Base-by-base conservation (phyloP, 2,888 invertebrate genomes). In the Scaptomyza cyrtandrae region DNA sequence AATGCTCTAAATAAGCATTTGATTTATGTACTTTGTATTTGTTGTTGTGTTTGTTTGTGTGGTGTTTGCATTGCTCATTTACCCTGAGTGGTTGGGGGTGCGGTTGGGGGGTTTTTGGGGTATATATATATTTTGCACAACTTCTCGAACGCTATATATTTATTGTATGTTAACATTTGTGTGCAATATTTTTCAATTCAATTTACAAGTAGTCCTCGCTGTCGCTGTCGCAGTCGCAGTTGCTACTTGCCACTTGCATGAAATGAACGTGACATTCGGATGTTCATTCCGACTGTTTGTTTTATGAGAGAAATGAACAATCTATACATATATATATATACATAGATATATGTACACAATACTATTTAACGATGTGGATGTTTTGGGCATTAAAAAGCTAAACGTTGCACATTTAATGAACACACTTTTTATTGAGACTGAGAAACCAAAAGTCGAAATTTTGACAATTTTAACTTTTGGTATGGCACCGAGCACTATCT, bases 131-230 rank as follows among this genome's bases (percentile, higher is more conserved):
- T 29, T 29, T 29, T 52, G 66, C 56, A 71, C 81, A 74, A 71
- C 65, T 69, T 24, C 5, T 53, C 6, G 5, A 54, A 56, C 37
- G 35, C 49, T 83, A n/a, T 24, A 0, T 33, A 10, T 33, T 33
- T 33, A 10, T 33, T 33, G 33, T 33, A 33, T 33, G 33, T 33
- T 10, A 33, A 33, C 33, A 71, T 84, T 80, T 61, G 75, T 67
- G 79, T 78, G 78, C 70, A 73, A 79, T 84, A 77, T 84, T 85
- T 87, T 71, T 45, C 37, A 71, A 81, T 78, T 55, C 61, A 85
- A 87, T 84, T 84, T 71, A 64, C 87, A 84, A 66, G 60, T 71
- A 64, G 58, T 71, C 27, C 3, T 33, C 33, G 6, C 14, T 48
- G 59, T 54, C 45, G 13, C n/a, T n/a, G 33, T 33, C n/a, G n/a